Percentiles rank a stretch among this genome's conserved stretches.
Evolutionary conservation across 2,888 invertebrate species (phyloP).

Genomic region (Kryphioiulus occultus): DNA sequence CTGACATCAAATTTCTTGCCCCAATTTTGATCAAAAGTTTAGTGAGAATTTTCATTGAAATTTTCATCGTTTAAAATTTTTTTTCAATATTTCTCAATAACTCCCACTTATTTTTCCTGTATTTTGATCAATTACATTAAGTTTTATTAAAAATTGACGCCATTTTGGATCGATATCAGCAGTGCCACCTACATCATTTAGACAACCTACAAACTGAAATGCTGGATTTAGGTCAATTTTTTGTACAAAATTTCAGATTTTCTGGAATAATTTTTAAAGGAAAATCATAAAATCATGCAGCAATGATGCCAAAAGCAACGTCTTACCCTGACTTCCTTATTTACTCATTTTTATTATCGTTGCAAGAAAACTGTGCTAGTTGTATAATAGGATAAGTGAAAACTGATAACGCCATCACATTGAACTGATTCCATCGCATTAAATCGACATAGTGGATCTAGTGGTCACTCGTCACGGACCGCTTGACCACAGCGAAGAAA

Average conservation of each 20-base stretch:
- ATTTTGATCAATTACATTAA: too few relatives aligned
- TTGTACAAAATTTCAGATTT: neutral
- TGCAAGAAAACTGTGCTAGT: neutral
- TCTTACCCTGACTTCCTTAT: neutral
- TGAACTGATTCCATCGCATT: slow-evolving; percentile 1
- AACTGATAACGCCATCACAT: neutral
- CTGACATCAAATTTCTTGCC: too few relatives aligned
- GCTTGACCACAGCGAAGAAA: neutral
- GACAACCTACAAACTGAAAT: neutral
- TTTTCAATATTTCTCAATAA: too few relatives aligned
- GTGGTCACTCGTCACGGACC: neutral
- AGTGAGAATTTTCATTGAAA: too few relatives aligned
- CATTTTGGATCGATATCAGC: neutral
- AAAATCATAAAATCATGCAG: neutral
- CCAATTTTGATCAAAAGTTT: too few relatives aligned
- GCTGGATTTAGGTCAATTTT: neutral
- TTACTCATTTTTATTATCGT: neutral
- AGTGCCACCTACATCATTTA: too few relatives aligned
- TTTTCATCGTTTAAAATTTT: too few relatives aligned
- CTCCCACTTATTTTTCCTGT: too few relatives aligned
- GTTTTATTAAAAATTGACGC: too few relatives aligned
- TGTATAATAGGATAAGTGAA: neutral
- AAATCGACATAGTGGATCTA: neutral
- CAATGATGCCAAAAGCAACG: neutral
- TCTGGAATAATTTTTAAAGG: neutral